Evolutionary conservation across 2,113 vertebrate species (phyloP).

Genomic region (Boulengeromyrus knoepffleri): DNA sequence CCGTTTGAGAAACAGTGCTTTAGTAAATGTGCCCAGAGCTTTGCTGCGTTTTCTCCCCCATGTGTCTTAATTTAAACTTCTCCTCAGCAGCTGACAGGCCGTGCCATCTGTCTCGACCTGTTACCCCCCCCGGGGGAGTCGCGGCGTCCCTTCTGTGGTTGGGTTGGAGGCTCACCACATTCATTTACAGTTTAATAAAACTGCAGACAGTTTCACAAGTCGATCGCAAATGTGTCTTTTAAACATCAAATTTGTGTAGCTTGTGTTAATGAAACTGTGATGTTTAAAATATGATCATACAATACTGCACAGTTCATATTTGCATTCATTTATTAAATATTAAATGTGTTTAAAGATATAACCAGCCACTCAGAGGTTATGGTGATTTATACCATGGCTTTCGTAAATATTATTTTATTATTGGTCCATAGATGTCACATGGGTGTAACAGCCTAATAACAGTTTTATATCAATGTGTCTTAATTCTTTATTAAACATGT

Average conservation of each 20-base stretch:
- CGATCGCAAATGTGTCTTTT: not conserved
- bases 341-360: not conserved
- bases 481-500: not conserved
- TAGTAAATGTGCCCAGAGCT: not conserved
- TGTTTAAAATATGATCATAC: not conserved
- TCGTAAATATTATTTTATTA: not conserved
- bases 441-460: not conserved
- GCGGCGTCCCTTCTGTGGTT: not conserved
- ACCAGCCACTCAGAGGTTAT: not conserved
- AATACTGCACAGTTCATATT: not conserved
- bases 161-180: not conserved
- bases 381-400: not conserved
- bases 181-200: not conserved
- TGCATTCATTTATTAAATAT: not conserved
- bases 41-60: not conserved
- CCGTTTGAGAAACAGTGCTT: not conserved
- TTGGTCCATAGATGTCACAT: not conserved
- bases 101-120: not conserved
- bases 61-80: not conserved
- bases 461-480: not conserved
- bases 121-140: not conserved
- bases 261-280: not conserved
- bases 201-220: not conserved
- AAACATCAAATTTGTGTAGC: not conserved
- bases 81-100: not conserved